Conservation (phyloP, 2,888 invertebrate genomes). For the Toxonevra muliebris region DNA sequence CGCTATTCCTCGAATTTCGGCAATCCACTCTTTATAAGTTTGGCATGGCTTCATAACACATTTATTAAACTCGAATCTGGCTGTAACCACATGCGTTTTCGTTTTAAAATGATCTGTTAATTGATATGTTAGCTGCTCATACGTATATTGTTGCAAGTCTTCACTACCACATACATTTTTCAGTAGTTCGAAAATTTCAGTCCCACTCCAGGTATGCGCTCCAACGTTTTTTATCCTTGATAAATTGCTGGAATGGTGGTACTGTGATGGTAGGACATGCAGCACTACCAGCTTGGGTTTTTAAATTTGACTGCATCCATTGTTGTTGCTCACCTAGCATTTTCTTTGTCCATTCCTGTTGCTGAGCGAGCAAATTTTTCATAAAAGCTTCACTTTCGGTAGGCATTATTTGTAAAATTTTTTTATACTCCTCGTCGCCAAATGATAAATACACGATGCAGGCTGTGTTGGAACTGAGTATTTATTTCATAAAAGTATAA, state of each 20-base stretch:
- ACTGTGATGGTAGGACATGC: not conserved
- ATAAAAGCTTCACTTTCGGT: too few species aligned
- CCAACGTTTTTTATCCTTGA: constrained; percentile 7
- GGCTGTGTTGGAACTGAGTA: too few species aligned
- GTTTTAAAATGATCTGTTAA: constrained; percentile 11
- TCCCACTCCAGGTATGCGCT: constrained; percentile 9
- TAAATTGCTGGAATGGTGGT: not conserved
- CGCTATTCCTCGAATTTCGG: constrained; percentile 15
- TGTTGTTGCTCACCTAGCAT: not conserved
- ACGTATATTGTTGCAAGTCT: not conserved
- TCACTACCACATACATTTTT: not conserved
- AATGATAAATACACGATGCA: too few species aligned
- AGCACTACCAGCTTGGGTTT: not conserved
- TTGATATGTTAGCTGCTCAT: not conserved
- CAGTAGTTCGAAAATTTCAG: not conserved
- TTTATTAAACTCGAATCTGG: constrained; percentile 15
- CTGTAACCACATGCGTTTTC: constrained; percentile 7
- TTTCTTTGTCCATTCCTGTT: not conserved
- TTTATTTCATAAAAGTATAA: too few species aligned
- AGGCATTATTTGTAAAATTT: too few species aligned
- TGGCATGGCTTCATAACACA: constrained; percentile 9
- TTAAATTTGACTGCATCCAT: not conserved
- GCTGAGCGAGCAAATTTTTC: not conserved
- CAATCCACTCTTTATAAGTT: constrained; percentile 24
- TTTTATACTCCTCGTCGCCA: too few species aligned